Evolutionary conservation across 92 coral and sea anemone species (phyloP), one percentile per base, ranked within the genome.

Genomic region (Porites divaricata): DNA sequence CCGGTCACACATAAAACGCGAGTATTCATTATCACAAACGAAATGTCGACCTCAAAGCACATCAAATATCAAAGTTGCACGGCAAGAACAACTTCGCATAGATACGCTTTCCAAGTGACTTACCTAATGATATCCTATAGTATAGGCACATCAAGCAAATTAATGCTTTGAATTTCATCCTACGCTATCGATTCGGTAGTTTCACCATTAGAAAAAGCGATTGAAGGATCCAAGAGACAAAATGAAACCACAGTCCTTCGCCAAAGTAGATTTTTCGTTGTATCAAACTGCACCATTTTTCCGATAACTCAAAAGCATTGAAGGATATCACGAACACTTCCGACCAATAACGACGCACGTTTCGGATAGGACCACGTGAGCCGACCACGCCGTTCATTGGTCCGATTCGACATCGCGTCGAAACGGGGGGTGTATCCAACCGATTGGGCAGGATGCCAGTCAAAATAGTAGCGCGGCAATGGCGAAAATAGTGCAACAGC

Each of bases 101-200:
- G 88, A 71, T 63, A 86, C 83, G 76, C 74, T 67, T 58, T 58
- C 72, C 73, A 56, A 58, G 68, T 63, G 7, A 88, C 96, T 92
- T 89, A 94, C 98, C 98, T 20, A 75, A 56, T 79, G 90, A 87
- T 76, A 81, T 76, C 64, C 92, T 85, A 53, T 56, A 73, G 69
- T 70, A 82, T 63, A 89, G 72, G 72, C 93, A 85, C 78, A 90
- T 75, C 88, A 94, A 83, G 85, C 93, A 90, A 94, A 94, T 28
- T 56, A 94, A 74, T 83, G 95, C 98, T 86, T 88, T 83, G 85
- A 81, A 68, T 72, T 81, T 90, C 98, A 94, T 94, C 81, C 86
- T 94, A 88, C 84, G 91, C 95, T 89, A 94, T 81, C 90, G 86
- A 76, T 68, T 75, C 88, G 89, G 84, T 87, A 87, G 75, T 77